Evolutionary conservation across 1,140 invertebrate species (phyloP).

Genomic region (Temnothorax nylanderi): DNA sequence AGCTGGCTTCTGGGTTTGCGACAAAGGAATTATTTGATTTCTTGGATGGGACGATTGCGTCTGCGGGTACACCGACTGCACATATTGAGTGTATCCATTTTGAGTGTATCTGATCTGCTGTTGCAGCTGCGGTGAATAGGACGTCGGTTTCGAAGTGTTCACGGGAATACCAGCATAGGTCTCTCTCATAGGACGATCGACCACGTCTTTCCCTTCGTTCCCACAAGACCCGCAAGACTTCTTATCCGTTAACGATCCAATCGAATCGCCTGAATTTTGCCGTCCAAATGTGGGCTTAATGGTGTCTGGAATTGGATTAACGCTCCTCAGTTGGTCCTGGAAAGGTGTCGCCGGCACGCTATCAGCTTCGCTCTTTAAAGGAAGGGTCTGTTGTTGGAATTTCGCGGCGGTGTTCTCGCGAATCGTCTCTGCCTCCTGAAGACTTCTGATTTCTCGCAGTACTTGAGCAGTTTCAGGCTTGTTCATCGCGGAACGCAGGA

Average conservation of each 20-base stretch:
- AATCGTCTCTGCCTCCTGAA: slow-evolving; percentile 84
- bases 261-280: slow-evolving; percentile 77
- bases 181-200: slow-evolving; percentile 66
- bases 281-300: slow-evolving; percentile 71
- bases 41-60: slow-evolving; percentile 77
- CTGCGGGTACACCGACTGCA: slow-evolving; percentile 76
- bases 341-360: slow-evolving; percentile 82
- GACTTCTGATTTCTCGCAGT: slow-evolving; percentile 84
- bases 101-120: slow-evolving; percentile 81
- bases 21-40: slow-evolving; percentile 77
- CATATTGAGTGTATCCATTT: slow-evolving; percentile 79
- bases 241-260: slow-evolving; percentile 70
- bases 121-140: slow-evolving; percentile 77
- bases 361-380: slow-evolving; percentile 83
- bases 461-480: slow-evolving; percentile 88
- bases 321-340: slow-evolving; percentile 82
- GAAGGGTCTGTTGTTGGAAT: slow-evolving; percentile 84
- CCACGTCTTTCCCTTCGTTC: slow-evolving; percentile 73
- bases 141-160: slow-evolving; percentile 64
- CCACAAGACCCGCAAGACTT: slow-evolving; percentile 67
- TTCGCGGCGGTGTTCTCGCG: slow-evolving; percentile 79
- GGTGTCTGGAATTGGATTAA: slow-evolving; percentile 77
- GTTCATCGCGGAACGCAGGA: slow-evolving; percentile 92
- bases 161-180: slow-evolving; percentile 54
- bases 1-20: slow-evolving; percentile 80